Evolutionary conservation across 2,888 invertebrate genomes (phyloP).

Genomic region (Zaprionus bogoriensis): DNA sequence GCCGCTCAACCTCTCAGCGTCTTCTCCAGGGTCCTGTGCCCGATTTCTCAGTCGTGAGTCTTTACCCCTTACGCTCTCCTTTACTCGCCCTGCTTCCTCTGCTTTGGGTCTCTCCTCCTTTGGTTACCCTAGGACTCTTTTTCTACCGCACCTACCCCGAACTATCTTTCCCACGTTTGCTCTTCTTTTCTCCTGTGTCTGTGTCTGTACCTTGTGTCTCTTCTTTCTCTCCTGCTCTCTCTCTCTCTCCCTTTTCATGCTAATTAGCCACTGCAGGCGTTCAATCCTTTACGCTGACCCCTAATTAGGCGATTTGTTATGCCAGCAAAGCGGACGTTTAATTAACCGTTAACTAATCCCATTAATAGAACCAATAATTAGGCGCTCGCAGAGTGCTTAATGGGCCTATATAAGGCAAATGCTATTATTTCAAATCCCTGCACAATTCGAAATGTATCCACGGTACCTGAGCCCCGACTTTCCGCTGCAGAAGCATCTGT

Average conservation of each 20-base stretch:
- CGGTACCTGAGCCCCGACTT: slow-evolving; percentile 41
- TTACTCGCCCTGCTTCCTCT: too few relatives aligned
- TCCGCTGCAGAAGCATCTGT: slow-evolving; percentile 60
- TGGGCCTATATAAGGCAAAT: not conserved
- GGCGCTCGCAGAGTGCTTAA: not conserved
- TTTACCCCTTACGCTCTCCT: too few relatives aligned
- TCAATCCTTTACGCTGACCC: slow-evolving; percentile 18
- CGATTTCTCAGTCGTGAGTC: too few relatives aligned
- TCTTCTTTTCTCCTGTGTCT: too few relatives aligned
- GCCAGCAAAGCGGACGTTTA: slow-evolving; percentile 27
- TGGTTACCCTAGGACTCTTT: too few relatives aligned
- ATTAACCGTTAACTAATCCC: slow-evolving; percentile 37
- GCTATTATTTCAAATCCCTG: not conserved
- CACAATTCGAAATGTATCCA: slow-evolving; percentile 50
- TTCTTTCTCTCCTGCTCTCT: too few relatives aligned
- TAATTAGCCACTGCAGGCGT: slow-evolving; percentile 11
- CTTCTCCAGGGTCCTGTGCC: too few relatives aligned
- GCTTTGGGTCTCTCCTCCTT: not conserved
- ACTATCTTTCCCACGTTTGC: too few relatives aligned
- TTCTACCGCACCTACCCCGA: too few relatives aligned
- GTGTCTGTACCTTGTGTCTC: too few relatives aligned
- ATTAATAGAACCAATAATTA: slow-evolving; percentile 45
- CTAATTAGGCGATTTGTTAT: slow-evolving; percentile 43
- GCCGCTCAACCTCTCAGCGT: too few relatives aligned
- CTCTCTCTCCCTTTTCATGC: not conserved